A percentile compares a stretch with the other conserved stretches of the same genome.
Evolutionary conservation across 2,797 vertebrate species (phyloP).

Genomic region (Holocentrus rufus): DNA sequence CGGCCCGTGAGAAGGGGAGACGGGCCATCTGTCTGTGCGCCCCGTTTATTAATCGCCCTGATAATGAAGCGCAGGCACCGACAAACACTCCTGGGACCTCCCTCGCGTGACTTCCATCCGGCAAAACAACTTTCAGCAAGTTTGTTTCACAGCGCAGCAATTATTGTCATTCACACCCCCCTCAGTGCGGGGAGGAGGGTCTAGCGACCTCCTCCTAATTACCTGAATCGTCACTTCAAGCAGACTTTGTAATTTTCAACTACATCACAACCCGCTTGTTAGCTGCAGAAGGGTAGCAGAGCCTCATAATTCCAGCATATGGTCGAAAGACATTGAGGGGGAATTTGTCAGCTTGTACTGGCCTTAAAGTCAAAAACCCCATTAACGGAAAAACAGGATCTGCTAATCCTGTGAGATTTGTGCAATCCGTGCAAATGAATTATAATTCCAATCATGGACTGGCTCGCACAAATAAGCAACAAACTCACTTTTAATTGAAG

Average conservation of each 20-base stretch:
- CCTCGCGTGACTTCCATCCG: constrained; percentile 42
- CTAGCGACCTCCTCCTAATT: constrained; percentile 78
- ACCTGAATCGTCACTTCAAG: constrained; percentile 76
- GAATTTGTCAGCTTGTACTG: constrained; percentile 77
- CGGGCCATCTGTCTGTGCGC: constrained; percentile 82
- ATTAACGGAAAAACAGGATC: constrained; percentile 76
- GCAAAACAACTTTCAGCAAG: constrained; percentile 76
- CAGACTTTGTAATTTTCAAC: constrained; percentile 76
- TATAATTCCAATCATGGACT: constrained; percentile 62
- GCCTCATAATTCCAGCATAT: constrained; percentile 78
- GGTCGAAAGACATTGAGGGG: constrained; percentile 70
- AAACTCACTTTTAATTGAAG: constrained; percentile 67
- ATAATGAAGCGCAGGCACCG: constrained; percentile 79
- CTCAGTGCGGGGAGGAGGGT: constrained; percentile 62
- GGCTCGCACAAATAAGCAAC: constrained; percentile 52
- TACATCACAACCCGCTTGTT: constrained; percentile 76
- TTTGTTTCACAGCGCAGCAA: constrained; percentile 77
- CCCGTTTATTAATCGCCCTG: constrained; percentile 79
- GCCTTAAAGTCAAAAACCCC: constrained; percentile 82
- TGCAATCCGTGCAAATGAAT: constrained; percentile 73
- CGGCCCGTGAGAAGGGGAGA: constrained; percentile 65
- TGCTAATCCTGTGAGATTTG: constrained; percentile 80
- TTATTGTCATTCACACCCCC: constrained; percentile 79
- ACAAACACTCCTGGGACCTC: constrained; percentile 62
- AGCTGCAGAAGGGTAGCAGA: constrained; percentile 69